Evolutionary conservation across 2,113 vertebrate species (phyloP).

Genomic region (Prietella phreatophila): DNA sequence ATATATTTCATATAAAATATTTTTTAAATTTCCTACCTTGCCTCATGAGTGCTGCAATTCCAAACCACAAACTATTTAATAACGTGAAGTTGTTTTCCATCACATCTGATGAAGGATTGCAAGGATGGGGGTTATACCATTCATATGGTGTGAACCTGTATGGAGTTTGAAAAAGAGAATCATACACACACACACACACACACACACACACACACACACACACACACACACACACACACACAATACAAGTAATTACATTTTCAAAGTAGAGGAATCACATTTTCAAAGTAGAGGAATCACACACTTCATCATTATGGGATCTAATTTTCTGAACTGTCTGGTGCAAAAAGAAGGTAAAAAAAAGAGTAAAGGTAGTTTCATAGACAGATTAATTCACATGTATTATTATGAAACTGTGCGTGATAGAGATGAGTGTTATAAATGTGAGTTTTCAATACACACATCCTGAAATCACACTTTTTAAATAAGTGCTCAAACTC

Average conservation of each 20-base stretch:
- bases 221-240: too few relatives aligned
- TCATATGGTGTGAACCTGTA: conserved; percentile 97
- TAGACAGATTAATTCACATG: conserved; percentile 1
- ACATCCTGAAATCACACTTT: background rate
- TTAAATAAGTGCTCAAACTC: background rate
- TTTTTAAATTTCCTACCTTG: conserved; percentile 79
- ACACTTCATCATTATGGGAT: background rate
- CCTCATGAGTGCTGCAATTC: conserved; percentile 97
- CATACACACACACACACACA: background rate
- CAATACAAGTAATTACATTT: too few relatives aligned
- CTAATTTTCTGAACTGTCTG: conserved; percentile 3
- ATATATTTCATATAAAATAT: background rate
- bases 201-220: too few relatives aligned
- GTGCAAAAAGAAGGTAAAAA: background rate
- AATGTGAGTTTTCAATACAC: background rate
- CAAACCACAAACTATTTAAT: conserved; percentile 99
- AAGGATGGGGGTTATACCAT: conserved; percentile 98
- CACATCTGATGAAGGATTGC: conserved; percentile 94
- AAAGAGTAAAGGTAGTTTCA: background rate
- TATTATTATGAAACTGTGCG: conserved; percentile 13
- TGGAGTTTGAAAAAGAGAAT: conserved; percentile 67
- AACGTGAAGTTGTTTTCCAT: conserved; percentile 99
- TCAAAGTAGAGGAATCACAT: too few relatives aligned
- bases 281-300: background rate
- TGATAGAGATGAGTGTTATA: background rate